Base-by-base conservation (phyloP, 2,888 invertebrate genomes). In the Polyploca ridens region DNA sequence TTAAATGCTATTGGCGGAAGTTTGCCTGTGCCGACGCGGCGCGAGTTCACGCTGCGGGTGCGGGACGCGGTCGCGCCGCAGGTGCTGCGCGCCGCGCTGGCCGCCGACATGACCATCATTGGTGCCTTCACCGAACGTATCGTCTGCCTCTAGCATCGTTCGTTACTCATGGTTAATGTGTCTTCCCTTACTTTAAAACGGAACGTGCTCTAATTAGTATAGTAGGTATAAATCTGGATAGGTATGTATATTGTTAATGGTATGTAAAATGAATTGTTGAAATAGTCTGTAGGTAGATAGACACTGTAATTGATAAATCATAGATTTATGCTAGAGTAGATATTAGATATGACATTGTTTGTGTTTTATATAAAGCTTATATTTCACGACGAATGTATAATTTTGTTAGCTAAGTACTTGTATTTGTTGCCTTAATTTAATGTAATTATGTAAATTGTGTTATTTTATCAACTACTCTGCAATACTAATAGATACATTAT, bases 111-210 rank as follows among this genome's bases (percentile, higher is more conserved):
- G 87, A 88, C 83, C 59, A 81, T 94, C 67, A 76, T 93, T 16
- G 93, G 93, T 41, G 93, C 92, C 58, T 93, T 94, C 72, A 93
- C 93, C 13, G 93, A 94, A 76, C 89, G 88, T 59, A 86, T 88
- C 62, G 93, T 91, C 62, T 91, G 92, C 70, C 86, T 92, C 88
- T 93, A 92, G 87, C 87, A 72, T 61, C 16, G 13, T 35, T 3
- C 35, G 27, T 38, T 16, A 19, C 16, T 38, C 16, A 19, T 19
- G 19, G 19, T 19, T 19, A 2, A 54, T 54, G n/a, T 54, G 54
- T 54, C 64, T 62, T 33, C 33, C 57, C 66, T 62, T 69, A 57
- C 19, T 19, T 7, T 44, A 13, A 14, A 38, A 3, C 54, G 58
- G 46, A 14, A 10, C 13, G 65, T 63, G 61, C 49, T 66, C 58